Evolutionary conservation across 2,888 invertebrate genomes (phyloP).

Genomic region (Cosmia trapezina): DNA sequence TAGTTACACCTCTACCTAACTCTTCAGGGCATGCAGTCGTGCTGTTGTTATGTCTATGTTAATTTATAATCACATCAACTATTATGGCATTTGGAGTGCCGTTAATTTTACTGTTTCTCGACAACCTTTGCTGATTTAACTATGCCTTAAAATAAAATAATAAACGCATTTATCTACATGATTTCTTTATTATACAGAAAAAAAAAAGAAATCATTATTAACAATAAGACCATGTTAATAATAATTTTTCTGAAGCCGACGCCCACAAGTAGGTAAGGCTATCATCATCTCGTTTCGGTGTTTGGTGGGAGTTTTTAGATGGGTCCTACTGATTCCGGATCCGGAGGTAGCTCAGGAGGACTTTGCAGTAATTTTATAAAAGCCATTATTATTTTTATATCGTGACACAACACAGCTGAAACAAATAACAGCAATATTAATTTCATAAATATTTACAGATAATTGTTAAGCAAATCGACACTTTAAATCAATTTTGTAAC

Average conservation of each 20-base stretch:
- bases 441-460: neutral
- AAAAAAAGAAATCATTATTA: no score
- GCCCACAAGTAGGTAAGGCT: neutral
- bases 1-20: no score
- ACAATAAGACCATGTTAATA: neutral
- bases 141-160: neutral
- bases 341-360: neutral
- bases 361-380: constrained; percentile 33
- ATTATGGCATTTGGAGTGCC: no score
- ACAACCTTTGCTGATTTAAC: neutral
- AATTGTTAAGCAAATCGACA: no score
- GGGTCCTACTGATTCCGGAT: accelerated
- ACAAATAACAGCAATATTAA: constrained; percentile 14
- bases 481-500: no score
- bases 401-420: constrained; percentile 59
- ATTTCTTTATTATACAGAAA: constrained; percentile 9
- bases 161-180: neutral
- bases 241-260: neutral
- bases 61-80: no score
- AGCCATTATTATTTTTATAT: constrained; percentile 44
- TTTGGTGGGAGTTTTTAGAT: neutral
- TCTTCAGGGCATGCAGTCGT: no score
- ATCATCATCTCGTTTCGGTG: neutral
- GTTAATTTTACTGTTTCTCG: no score
- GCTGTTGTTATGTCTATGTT: no score